Percentiles rank a stretch among this genome's conserved stretches.
phyloP scores from a whole-genome alignment of 2,888 invertebrate species.

The Parnassius apollo region DNA sequence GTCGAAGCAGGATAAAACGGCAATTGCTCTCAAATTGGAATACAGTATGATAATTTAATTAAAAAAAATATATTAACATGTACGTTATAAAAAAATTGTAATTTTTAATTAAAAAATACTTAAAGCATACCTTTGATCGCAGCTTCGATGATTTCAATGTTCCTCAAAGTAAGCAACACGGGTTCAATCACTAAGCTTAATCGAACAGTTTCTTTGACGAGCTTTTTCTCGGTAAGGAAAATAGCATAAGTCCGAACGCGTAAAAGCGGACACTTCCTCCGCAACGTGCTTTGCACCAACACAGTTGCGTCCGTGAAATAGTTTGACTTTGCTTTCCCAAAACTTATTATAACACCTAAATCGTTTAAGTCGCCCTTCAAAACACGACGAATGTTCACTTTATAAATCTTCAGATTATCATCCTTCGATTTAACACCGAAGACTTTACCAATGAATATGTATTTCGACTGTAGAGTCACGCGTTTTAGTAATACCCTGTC shows the following conservation, averaged over 20 bases:
- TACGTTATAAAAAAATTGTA: too few relatives aligned
- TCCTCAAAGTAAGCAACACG: constrained; percentile 57
- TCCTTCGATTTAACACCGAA: constrained; percentile 47
- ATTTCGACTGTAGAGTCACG: constrained; percentile 58
- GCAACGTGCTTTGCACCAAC: constrained; percentile 51
- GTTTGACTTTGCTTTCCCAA: constrained; percentile 51
- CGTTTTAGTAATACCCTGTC: constrained; percentile 59
- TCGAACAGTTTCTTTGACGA: constrained; percentile 35
- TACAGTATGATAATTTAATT: too few relatives aligned
- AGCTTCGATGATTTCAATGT: constrained; percentile 64
- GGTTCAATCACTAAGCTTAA: constrained; percentile 62
- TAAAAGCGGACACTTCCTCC: constrained; percentile 49
- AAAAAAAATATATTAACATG: too few relatives aligned
- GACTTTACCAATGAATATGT: constrained; percentile 70
- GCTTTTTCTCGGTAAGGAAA: constrained; percentile 58
- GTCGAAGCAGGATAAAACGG: too few relatives aligned
- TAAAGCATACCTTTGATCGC: constrained; percentile 59
- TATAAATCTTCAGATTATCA: constrained; percentile 53
- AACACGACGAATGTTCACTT: constrained; percentile 67
- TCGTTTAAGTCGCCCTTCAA: constrained; percentile 70
- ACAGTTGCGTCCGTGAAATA: constrained; percentile 64
- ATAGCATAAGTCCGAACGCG: constrained; percentile 63
- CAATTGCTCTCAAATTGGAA: too few relatives aligned
- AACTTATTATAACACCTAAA: constrained; percentile 55
- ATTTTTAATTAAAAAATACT: neutral